These are phyloP conservation scores for Lasioglossum oenotherae DNA, from an alignment of 2,888 invertebrate species.

Conservation along the genomic window DNA sequence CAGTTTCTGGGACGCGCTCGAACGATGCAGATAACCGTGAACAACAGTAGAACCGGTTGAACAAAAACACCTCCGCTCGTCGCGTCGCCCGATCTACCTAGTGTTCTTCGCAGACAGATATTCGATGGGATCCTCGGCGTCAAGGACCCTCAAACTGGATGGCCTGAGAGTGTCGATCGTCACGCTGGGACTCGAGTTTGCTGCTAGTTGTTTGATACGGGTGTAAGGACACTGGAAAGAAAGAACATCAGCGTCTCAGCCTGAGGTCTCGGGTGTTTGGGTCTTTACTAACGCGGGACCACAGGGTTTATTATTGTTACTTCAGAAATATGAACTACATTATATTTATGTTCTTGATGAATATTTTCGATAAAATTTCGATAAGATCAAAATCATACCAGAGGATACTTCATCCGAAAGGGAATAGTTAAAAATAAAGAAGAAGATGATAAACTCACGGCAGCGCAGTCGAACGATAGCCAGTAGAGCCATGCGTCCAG, in stretches of 20 bases:
- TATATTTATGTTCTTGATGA: too few species aligned
- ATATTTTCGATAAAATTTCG: too few species aligned
- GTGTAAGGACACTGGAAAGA: conserved; percentile 88
- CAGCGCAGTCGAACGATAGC: conserved; percentile 89
- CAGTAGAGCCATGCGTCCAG: conserved; percentile 86
- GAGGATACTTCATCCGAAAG: background rate
- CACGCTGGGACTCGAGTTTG: conserved; percentile 81
- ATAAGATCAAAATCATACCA: too few species aligned
- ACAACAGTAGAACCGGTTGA: background rate
- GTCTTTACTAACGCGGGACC: background rate
- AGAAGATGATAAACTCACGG: conserved; percentile 83
- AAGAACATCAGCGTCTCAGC: background rate
- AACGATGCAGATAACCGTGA: background rate
- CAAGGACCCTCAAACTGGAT: conserved; percentile 86
- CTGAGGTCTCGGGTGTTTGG: background rate
- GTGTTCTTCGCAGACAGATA: conserved; percentile 83
- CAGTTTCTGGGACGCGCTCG: background rate
- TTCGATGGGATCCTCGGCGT: conserved; percentile 84
- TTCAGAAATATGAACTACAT: background rate
- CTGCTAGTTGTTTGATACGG: conserved; percentile 84
- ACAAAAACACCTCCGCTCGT: background rate
- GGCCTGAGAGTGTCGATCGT: conserved; percentile 86
- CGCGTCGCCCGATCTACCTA: conserved; percentile 61
- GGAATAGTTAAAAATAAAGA: background rate
- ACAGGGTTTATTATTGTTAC: background rate